These are phyloP conservation scores for Tineola bisselliella DNA, from an alignment of 2,888 invertebrate species.

Conservation along the genomic window DNA sequence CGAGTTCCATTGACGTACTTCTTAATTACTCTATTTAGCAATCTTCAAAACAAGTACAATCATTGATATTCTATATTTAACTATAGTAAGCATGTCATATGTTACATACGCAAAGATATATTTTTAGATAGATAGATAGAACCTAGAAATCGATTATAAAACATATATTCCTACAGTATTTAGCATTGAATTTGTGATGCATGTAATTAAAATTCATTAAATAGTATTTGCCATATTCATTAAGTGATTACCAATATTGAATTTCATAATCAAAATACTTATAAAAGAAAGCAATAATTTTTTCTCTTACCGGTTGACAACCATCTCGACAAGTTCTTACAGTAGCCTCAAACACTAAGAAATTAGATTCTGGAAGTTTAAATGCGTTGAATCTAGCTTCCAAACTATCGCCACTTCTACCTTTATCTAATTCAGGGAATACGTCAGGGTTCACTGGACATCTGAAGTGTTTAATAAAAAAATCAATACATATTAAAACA, in stretches of 20 bases:
- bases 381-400: slow-evolving; percentile 94
- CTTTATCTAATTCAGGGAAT: slow-evolving; percentile 88
- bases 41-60: background rate
- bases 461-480: slow-evolving; percentile 50
- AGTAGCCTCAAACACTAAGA: slow-evolving; percentile 91
- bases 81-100: background rate
- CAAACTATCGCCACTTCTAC: slow-evolving; percentile 85
- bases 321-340: slow-evolving; percentile 89
- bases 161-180: too few relatives aligned
- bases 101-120: too few relatives aligned
- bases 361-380: slow-evolving; percentile 94
- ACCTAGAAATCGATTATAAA: too few relatives aligned
- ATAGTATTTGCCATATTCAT: too few relatives aligned
- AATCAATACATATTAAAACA: too few relatives aligned
- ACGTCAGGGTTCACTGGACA: slow-evolving; percentile 93
- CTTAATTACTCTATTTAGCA: slow-evolving; percentile 2
- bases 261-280: too few relatives aligned
- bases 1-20: slow-evolving; percentile 34
- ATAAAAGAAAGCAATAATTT: too few relatives aligned
- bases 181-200: too few relatives aligned
- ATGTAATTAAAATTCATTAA: too few relatives aligned
- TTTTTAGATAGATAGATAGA: too few relatives aligned
- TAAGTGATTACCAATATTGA: too few relatives aligned
- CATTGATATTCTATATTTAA: background rate
- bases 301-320: slow-evolving; percentile 77